Conservation (phyloP, 1,140 invertebrate species). For the Brachionus angularis region DNA sequence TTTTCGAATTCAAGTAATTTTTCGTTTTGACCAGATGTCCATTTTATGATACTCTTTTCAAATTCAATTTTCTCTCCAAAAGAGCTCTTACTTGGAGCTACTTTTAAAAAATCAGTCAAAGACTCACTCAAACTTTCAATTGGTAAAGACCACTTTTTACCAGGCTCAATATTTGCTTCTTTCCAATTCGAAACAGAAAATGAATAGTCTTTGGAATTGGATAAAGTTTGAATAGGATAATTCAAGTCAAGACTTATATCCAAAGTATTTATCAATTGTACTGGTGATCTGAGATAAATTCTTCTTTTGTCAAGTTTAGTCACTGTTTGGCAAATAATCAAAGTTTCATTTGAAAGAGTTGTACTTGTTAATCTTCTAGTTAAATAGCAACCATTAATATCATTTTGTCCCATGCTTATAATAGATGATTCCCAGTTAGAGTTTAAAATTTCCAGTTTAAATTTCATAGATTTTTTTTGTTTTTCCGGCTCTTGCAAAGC, state of each 20-base stretch:
- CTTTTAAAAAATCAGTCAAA: conserved; percentile 2
- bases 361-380: neutral
- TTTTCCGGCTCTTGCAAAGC: conserved; percentile 17
- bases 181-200: conserved; percentile 27
- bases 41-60: conserved; percentile 15
- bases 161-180: neutral
- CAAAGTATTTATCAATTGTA: conserved; percentile 20
- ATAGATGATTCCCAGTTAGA: conserved; percentile 7
- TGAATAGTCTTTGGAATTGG: neutral
- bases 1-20: conserved; percentile 11
- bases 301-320: conserved; percentile 36
- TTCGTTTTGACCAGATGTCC: neutral
- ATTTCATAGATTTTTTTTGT: neutral
- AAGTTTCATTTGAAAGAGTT: conserved; percentile 3
- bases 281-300: conserved; percentile 38
- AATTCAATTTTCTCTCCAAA: neutral
- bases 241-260: conserved; percentile 14
- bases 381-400: neutral
- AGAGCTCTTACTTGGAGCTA: neutral
- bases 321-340: conserved; percentile 31
- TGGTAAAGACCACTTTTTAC: conserved; percentile 14
- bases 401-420: neutral
- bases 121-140: neutral
- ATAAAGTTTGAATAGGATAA: conserved; percentile 15
- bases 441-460: neutral